Percentiles rank a stretch among this genome's conserved stretches.
Evolutionary conservation across 2,888 invertebrate genomes (phyloP).

Genomic region (Eristalis tenax): DNA sequence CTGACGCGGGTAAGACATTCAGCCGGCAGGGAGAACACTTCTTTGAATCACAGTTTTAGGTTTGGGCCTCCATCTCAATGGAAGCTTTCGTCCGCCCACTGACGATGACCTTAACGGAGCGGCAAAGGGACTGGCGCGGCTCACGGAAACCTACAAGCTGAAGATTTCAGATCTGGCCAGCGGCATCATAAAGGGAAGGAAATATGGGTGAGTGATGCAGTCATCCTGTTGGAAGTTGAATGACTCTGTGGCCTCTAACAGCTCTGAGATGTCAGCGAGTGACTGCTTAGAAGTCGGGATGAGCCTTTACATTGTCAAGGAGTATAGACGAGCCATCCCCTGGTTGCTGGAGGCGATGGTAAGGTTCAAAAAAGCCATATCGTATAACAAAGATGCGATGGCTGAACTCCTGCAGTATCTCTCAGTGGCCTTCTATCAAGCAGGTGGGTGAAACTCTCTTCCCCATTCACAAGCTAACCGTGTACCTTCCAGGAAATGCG

Average conservation of each 20-base stretch:
- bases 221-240: not conserved
- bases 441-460: not conserved
- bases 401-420: constrained; percentile 2
- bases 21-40: not conserved
- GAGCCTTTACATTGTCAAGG: constrained; percentile 54
- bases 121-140: constrained; percentile 91
- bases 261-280: constrained; percentile 71
- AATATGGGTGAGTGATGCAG: constrained; percentile 71
- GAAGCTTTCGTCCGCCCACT: constrained; percentile 83
- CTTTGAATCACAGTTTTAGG: not conserved
- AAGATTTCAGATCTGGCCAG: constrained; percentile 90
- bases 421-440: not conserved
- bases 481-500: constrained; percentile 9
- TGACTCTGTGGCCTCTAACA: constrained; percentile 82
- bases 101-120: constrained; percentile 95
- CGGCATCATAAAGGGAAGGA: constrained; percentile 89
- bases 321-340: constrained; percentile 71
- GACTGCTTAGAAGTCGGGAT: constrained; percentile 75
- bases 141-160: constrained; percentile 94
- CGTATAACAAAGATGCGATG: not conserved
- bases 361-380: not conserved
- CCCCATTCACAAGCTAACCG: not conserved
- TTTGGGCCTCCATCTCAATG: not conserved
- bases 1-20: not conserved
- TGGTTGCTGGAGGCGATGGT: constrained; percentile 74